Conservation (phyloP, 92 coral and sea anemone genomes). For the Epizoanthus illoricatus region DNA sequence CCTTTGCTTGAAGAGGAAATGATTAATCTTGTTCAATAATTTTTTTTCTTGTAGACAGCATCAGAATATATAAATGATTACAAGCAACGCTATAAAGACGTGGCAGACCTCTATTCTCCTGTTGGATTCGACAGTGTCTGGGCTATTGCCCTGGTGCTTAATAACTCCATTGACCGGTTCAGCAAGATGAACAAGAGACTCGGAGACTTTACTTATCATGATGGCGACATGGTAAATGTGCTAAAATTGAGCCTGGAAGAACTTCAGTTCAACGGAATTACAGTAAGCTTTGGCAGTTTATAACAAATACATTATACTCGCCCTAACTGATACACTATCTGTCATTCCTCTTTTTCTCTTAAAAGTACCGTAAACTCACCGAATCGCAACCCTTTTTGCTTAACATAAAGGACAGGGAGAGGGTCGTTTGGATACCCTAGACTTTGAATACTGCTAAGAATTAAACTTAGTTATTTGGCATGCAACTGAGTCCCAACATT, state of each 20-base stretch:
- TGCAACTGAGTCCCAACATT: too few relatives aligned
- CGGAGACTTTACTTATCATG: constrained; percentile 57
- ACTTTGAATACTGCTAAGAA: too few relatives aligned
- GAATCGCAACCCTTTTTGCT: background rate
- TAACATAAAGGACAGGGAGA: too few relatives aligned
- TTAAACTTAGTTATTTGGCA: too few relatives aligned
- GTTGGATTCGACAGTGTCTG: constrained; percentile 72
- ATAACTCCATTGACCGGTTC: constrained; percentile 53
- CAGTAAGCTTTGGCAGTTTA: constrained; percentile 37
- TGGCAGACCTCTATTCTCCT: constrained; percentile 46
- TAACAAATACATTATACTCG: background rate
- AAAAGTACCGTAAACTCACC: background rate
- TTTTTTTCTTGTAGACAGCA: constrained; percentile 41
- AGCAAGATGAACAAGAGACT: constrained; percentile 56
- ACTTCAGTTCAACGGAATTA: constrained; percentile 64
- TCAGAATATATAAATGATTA: constrained; percentile 31
- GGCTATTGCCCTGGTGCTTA: constrained; percentile 64
- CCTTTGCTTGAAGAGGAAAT: too few relatives aligned
- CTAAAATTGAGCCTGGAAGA: constrained; percentile 44
- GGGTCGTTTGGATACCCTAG: too few relatives aligned
- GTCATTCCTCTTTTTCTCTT: background rate
- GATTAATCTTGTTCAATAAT: too few relatives aligned
- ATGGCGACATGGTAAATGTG: constrained; percentile 40
- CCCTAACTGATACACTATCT: too few relatives aligned
- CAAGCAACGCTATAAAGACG: background rate